These are phyloP conservation scores for Podabrus alpinus DNA, from an alignment of 2,888 invertebrate species.

Conservation along the genomic window DNA sequence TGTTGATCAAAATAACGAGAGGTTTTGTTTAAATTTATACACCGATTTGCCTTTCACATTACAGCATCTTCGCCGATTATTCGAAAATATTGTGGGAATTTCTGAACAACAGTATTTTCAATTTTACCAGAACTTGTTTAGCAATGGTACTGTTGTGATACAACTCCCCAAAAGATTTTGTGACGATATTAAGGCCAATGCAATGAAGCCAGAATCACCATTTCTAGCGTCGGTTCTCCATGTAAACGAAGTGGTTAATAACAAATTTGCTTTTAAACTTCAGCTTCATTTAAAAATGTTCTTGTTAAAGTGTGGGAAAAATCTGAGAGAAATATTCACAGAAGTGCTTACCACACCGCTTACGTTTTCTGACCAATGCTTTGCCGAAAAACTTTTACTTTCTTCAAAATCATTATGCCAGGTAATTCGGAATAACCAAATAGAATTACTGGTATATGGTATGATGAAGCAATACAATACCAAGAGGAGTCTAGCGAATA, in stretches of 20 bases:
- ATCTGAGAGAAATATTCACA: slow-evolving; percentile 78
- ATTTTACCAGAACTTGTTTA: slow-evolving; percentile 93
- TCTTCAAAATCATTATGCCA: slow-evolving; percentile 94
- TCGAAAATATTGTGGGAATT: slow-evolving; percentile 88
- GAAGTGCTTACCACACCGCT: slow-evolving; percentile 63
- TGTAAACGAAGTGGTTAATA: slow-evolving; percentile 89
- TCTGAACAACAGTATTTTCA: slow-evolving; percentile 89
- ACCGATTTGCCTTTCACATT: slow-evolving; percentile 99
- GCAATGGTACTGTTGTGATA: slow-evolving; percentile 92
- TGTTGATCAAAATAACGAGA: slow-evolving; percentile 66
- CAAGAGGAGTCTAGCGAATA: slow-evolving; percentile 85
- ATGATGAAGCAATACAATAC: slow-evolving; percentile 94
- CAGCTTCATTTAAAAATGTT: slow-evolving; percentile 90
- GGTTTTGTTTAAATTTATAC: slow-evolving; percentile 91
- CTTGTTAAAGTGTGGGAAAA: slow-evolving; percentile 77
- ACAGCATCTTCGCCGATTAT: slow-evolving; percentile 92
- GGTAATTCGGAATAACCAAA: slow-evolving; percentile 90
- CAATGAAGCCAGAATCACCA: slow-evolving; percentile 80
- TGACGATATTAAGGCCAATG: slow-evolving; percentile 75
- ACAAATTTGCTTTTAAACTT: slow-evolving; percentile 88
- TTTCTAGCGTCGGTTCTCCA: slow-evolving; percentile 90
- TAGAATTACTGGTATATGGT: slow-evolving; percentile 85
- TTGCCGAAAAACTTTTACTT: slow-evolving; percentile 72
- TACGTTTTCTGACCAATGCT: slow-evolving; percentile 58
- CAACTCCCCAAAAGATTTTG: slow-evolving; percentile 82